phyloP scores from a whole-genome alignment of 2,113 vertebrate species.

The Neolamprologus longior region DNA sequence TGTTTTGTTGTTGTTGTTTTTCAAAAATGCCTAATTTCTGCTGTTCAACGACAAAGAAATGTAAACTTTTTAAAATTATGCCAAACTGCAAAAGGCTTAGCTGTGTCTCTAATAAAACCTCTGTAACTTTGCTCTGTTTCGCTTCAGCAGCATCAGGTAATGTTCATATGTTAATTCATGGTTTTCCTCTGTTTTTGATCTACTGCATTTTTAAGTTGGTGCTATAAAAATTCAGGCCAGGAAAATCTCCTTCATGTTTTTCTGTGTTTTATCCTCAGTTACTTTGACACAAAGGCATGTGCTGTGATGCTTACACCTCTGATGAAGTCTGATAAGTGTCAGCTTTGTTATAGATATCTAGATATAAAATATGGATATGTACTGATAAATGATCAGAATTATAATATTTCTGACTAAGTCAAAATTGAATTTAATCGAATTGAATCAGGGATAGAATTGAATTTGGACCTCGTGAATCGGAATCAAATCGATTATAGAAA shows the following conservation, averaged over 20 bases:
- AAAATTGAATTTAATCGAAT: neutral
- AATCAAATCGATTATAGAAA: neutral
- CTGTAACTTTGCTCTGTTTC: neutral
- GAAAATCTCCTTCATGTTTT: neutral
- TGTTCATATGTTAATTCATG: neutral
- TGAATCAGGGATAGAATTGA: rapidly evolving
- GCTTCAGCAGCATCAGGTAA: neutral
- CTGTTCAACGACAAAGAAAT: neutral
- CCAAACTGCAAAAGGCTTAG: neutral
- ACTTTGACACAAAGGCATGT: no score
- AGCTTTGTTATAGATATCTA: neutral
- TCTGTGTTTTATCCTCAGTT: neutral
- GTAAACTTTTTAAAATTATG: neutral
- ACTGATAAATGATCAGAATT: neutral
- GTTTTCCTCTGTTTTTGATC: neutral
- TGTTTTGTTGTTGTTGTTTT: neutral
- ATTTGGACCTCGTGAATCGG: rapidly evolving
- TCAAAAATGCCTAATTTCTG: neutral
- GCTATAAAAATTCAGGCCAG: neutral
- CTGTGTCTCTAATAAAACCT: neutral
- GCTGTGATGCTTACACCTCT: neutral
- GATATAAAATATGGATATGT: neutral
- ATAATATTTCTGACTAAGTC: neutral
- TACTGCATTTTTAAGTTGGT: neutral
- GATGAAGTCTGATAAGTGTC: neutral